Base-by-base conservation (phyloP, 2,113 vertebrate species). In the Pteruthius melanotis region DNA sequence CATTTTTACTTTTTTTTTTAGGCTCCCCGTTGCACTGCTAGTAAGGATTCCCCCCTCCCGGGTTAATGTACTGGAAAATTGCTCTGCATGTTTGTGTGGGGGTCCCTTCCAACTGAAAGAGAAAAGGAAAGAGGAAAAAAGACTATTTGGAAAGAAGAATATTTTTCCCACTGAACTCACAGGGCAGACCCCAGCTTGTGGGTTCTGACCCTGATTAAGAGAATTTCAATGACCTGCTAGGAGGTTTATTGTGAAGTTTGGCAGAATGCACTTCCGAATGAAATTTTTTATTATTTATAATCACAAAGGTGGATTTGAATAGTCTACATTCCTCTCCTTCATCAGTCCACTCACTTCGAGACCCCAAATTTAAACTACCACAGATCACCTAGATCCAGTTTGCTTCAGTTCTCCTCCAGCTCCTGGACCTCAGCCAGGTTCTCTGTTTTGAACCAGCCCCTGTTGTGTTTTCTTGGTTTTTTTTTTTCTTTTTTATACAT, bases 31-130 rank as follows among this genome's bases (percentile, higher is more conserved):
- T 97, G 98, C 98, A 97, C 98, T 97, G 98, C 98, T 98, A 98
- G 98, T 98, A 98, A 99, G 99, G 98, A 99, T 99, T 95, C 96
- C 92, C 96, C 98, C 99, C 98, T 97, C 98, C 96, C 84, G 98
- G 98, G 99, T 99, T 99, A 99, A 99, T 99, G 99, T 99, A 98
- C 99, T 99, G 99, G 99, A 99, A 99, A 99, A 99, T 99, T 99
- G 99, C 98, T 98, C 98, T 99, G 98, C 99, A 99, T 99, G 99
- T 99, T 99, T 99, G 99, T 99, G 99, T 98, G 98, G 98, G 98
- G 98, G 98, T 98, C 98, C 98, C 97, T 98, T 98, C 98, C 98
- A 98, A 99, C 98, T 98, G 98, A 99, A 99, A 99, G 98, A 98
- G 98, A 99, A 99, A 99, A 98, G 98, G 97, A 97, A 98, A 96